phyloP scores from a whole-genome alignment of 2,888 invertebrate species.

The Cheilosia urbana region DNA sequence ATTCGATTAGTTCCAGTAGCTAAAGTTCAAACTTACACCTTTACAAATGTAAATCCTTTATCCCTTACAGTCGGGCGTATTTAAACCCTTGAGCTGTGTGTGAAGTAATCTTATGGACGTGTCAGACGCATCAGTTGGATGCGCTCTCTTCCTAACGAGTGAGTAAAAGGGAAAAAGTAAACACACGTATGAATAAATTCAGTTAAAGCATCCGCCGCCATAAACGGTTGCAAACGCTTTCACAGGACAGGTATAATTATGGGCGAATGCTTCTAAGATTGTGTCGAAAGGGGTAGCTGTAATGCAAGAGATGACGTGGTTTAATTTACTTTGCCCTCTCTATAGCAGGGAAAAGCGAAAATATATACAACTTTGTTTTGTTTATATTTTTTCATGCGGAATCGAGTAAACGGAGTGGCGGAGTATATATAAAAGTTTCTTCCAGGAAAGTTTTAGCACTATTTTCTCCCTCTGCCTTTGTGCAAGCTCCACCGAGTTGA shows the following conservation, averaged over 20 bases:
- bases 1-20: not conserved
- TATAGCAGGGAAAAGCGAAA: not conserved
- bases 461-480: not conserved
- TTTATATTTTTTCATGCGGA: constrained; percentile 13
- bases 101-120: constrained; percentile 47
- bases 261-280: constrained; percentile 14
- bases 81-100: constrained; percentile 14
- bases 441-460: not conserved
- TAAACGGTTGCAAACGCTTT: constrained; percentile 37
- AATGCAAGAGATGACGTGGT: not conserved
- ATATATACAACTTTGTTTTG: constrained; percentile 22
- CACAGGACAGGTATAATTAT: constrained; percentile 21
- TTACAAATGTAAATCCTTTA: constrained; percentile 19
- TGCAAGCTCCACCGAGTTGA: not conserved
- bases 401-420: not conserved
- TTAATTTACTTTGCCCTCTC: constrained; percentile 4
- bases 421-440: too few species aligned
- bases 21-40: constrained; percentile 5
- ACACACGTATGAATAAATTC: constrained; percentile 21
- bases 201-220: constrained; percentile 38
- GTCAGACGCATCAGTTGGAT: constrained; percentile 7
- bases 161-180: constrained; percentile 1
- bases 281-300: constrained; percentile 18
- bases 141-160: not conserved
- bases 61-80: constrained; percentile 21